Evolutionary conservation across 2,797 vertebrate species (phyloP).

Genomic region (Crocodylus rhombifer): DNA sequence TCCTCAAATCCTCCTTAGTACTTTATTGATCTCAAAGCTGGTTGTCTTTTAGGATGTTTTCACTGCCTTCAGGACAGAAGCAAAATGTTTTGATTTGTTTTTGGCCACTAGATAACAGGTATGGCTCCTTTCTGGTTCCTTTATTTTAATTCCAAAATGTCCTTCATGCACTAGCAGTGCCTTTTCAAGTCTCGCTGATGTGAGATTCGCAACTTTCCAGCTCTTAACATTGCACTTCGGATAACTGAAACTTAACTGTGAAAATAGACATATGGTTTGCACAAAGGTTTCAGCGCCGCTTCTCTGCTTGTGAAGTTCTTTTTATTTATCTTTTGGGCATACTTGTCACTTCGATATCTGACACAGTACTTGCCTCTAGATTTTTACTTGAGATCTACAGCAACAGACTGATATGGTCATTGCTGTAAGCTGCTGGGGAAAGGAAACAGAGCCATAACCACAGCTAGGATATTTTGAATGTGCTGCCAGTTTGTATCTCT

Average conservation of each 20-base stretch:
- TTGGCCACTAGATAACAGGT: not conserved
- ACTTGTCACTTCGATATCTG: not conserved
- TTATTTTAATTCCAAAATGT: not conserved
- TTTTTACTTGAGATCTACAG: not conserved
- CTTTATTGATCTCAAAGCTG: not conserved
- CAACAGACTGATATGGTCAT: not conserved
- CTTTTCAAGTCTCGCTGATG: fast-evolving
- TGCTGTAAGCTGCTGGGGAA: not conserved
- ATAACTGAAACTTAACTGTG: not conserved
- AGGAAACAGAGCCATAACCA: not conserved
- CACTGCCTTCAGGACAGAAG: not conserved
- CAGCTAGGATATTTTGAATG: not conserved
- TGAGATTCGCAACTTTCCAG: not conserved
- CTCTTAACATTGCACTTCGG: not conserved
- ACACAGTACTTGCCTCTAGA: not conserved
- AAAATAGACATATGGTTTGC: not conserved
- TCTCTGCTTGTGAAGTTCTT: not conserved
- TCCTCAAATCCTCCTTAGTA: not conserved
- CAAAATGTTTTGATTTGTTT: fast-evolving
- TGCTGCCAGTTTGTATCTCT: not conserved
- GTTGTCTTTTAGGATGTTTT: too few relatives aligned
- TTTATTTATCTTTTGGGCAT: not conserved
- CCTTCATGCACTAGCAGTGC: not conserved
- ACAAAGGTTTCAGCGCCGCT: not conserved
- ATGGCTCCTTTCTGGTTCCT: not conserved